These are phyloP conservation scores for Drosophila orosa DNA, from an alignment of 1,140 invertebrate genomes.

Conservation along the genomic window DNA sequence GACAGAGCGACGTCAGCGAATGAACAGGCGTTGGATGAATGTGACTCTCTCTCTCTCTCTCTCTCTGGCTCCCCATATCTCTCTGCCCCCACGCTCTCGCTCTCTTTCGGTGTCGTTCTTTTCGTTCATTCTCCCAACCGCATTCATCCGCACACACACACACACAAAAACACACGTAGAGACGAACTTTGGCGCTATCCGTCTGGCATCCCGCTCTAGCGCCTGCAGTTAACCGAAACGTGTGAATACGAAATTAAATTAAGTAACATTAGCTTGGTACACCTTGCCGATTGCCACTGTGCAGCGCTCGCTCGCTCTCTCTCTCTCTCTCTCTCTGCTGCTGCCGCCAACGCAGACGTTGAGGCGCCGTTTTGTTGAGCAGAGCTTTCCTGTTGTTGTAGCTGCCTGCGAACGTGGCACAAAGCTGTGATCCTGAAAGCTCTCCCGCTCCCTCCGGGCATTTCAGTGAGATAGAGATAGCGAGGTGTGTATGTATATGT, in stretches of 20 bases:
- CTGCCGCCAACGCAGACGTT: slow-evolving; percentile 64
- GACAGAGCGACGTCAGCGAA: slow-evolving; percentile 69
- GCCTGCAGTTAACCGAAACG: slow-evolving; percentile 26
- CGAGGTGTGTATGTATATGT: slow-evolving; percentile 2
- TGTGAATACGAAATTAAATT: slow-evolving; percentile 81
- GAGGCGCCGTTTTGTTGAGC: slow-evolving; percentile 50
- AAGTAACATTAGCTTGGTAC: slow-evolving; percentile 80
- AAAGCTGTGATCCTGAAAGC: slow-evolving; percentile 47
- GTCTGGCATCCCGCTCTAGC: slow-evolving; percentile 43
- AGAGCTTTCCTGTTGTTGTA: slow-evolving; percentile 35
- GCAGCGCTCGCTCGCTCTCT: slow-evolving; percentile 12
- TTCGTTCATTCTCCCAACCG: slow-evolving; percentile 32
- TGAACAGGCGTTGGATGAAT: slow-evolving; percentile 50
- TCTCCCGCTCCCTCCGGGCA: background rate
- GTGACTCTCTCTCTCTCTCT: slow-evolving; percentile 24
- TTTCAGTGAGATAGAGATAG: background rate
- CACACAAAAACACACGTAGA: slow-evolving; percentile 19
- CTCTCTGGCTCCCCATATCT: slow-evolving; percentile 6
- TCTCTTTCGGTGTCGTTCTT: slow-evolving; percentile 9
- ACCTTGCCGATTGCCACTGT: slow-evolving; percentile 78
- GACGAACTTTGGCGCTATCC: slow-evolving; percentile 49
- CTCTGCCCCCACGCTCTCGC: background rate
- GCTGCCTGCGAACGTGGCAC: slow-evolving; percentile 51
- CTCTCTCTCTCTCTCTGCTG: slow-evolving; percentile 13
- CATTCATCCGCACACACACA: slow-evolving; percentile 48